Conservation (phyloP, 2,888 invertebrate genomes). For the Galeruca laticollis region DNA sequence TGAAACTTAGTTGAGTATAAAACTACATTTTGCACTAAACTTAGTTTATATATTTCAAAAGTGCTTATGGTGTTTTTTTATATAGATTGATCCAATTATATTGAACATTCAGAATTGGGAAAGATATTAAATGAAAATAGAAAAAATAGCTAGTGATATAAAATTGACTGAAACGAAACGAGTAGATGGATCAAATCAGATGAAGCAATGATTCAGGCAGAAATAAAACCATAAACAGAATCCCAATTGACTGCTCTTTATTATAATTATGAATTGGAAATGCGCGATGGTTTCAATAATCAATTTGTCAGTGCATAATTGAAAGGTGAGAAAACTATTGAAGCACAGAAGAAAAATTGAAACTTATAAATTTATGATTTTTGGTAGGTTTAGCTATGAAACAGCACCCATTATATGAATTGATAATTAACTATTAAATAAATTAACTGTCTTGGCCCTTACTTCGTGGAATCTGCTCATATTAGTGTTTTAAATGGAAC, state of each 20-base stretch:
- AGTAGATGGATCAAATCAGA: slow-evolving; percentile 21
- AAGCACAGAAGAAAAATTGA: no score
- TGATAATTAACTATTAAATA: slow-evolving; percentile 74
- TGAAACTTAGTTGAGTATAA: no score
- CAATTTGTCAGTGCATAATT: slow-evolving; percentile 77
- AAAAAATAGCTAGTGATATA: slow-evolving; percentile 39
- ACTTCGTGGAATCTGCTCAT: no score
- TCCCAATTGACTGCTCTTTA: slow-evolving; percentile 77
- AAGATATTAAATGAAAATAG: slow-evolving; percentile 40
- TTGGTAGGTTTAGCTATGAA: slow-evolving; percentile 66
- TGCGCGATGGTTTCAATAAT: slow-evolving; percentile 73
- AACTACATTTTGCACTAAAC: no score
- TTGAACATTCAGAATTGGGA: slow-evolving; percentile 18
- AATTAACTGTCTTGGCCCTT: no score
- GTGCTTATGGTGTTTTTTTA: neutral
- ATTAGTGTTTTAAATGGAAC: no score
- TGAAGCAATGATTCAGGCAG: slow-evolving; percentile 19
- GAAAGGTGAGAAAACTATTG: slow-evolving; percentile 53
- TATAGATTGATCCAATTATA: neutral
- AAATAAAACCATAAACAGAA: slow-evolving; percentile 72
- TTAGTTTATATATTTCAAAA: no score
- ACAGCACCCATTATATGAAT: slow-evolving; percentile 73
- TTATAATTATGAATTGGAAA: slow-evolving; percentile 74
- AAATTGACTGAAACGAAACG: slow-evolving; percentile 29
- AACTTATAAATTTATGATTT: neutral